Conservation (phyloP, 2,113 vertebrate species). For the Dicrurus megarhynchus region DNA sequence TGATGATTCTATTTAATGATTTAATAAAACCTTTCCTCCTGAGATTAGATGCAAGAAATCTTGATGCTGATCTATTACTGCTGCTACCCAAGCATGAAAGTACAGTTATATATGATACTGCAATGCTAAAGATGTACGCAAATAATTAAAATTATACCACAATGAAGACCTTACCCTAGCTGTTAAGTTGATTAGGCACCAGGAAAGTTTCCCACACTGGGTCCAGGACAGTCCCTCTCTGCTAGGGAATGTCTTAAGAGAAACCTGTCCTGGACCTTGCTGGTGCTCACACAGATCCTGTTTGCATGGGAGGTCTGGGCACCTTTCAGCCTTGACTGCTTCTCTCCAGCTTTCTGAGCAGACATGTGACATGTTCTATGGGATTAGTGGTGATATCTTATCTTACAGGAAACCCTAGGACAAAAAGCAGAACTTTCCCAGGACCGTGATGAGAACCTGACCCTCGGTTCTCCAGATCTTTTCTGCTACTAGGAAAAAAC, state of each 20-base stretch:
- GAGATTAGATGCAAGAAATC: slow-evolving; percentile 8
- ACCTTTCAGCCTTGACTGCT: background rate
- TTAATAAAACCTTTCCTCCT: slow-evolving; percentile 33
- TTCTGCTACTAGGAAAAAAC: background rate
- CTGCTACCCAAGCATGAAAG: slow-evolving; percentile 25
- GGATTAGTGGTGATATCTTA: background rate
- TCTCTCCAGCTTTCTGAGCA: background rate
- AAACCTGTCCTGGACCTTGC: background rate
- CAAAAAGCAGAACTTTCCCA: background rate
- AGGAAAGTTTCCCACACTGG: background rate
- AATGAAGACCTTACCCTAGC: background rate
- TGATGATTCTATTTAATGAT: slow-evolving; percentile 26
- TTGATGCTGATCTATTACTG: background rate
- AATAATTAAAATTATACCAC: background rate
- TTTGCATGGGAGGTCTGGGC: background rate
- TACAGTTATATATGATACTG: background rate
- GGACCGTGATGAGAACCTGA: background rate
- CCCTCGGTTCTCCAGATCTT: background rate
- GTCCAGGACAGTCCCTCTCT: background rate
- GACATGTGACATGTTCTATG: background rate
- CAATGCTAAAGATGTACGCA: background rate
- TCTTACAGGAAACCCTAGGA: background rate
- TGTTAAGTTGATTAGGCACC: background rate
- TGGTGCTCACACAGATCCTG: background rate
- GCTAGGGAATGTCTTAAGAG: background rate